Evolutionary conservation across 2,888 invertebrate genomes (phyloP), one percentile per base, ranked within the genome.

Genomic region (Folsomia manolachei): DNA sequence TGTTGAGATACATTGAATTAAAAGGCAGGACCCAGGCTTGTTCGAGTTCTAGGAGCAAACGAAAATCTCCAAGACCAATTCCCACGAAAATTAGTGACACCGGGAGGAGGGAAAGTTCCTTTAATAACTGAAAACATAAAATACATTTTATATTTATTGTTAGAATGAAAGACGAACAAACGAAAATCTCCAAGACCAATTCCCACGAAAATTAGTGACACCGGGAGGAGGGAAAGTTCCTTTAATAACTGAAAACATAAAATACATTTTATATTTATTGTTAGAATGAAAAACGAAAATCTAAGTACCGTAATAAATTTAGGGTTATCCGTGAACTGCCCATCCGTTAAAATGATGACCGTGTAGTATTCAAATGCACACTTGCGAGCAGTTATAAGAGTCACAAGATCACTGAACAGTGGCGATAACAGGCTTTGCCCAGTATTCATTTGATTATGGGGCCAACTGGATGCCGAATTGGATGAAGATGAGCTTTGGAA

Each of bases 311-410:
- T 60, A 70, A 75, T 75, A 14, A 69, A 71, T 63, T 71, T 69
- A 61, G 73, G 69, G 25, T 73, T 18, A 63, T 78, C 78, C 0
- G 63, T 66, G 52, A 78, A 75, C 66, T 74, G 72, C 19, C 78
- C 78, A 62, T 78, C 78, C 0, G 78, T 76, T 51, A 78, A 74
- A 62, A 78, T 76, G 72, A 78, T 73, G 26, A 74, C 76, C 26
- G 71, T 69, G 52, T 73, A 71, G 74, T 78, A 78, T 65, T 78
- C 78, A 66, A 75, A 75, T 19, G 70, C 69, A 2, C 73, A 71
- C 9, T 66, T 69, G 14, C 78, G 69, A 21, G 70, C 62, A n/a
- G 75, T 69, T 14, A 78, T 60, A 19, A 78, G 71, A 11, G 75
- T 69, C 14, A 74, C 69, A 24, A 77, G 70, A 53, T 75, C 75